Conservation (phyloP, 2,888 invertebrate species). For the Tanytarsus gracilentus region DNA sequence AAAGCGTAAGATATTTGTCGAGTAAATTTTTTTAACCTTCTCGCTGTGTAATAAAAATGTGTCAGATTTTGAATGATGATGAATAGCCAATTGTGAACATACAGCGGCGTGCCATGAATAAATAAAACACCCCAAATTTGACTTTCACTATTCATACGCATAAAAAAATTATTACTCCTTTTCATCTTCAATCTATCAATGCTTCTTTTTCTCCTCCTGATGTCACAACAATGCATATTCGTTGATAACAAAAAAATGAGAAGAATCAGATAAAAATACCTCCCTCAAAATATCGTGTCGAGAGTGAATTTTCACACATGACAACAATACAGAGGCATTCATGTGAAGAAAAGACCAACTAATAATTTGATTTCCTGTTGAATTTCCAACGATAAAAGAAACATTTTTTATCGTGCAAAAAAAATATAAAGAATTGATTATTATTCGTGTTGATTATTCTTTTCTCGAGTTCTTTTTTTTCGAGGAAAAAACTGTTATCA, state of each 20-base stretch:
- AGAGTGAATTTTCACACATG: neutral
- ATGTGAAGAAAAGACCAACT: conserved; percentile 8
- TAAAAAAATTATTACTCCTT: neutral
- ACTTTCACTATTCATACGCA: neutral
- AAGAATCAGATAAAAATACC: neutral
- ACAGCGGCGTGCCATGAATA: conserved; percentile 9
- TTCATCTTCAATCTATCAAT: conserved; percentile 2
- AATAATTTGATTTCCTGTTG: conserved; percentile 27
- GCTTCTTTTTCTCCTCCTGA: neutral
- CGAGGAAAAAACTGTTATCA: no score
- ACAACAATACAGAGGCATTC: neutral
- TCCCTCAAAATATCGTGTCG: neutral
- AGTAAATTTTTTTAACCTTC: no score
- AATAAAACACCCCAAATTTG: neutral
- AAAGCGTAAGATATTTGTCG: no score
- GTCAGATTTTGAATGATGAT: neutral
- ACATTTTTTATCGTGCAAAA: neutral
- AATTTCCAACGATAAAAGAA: neutral
- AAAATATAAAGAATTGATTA: conserved; percentile 13
- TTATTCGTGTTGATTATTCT: neutral
- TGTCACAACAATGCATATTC: conserved; percentile 9
- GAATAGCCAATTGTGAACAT: conserved; percentile 19
- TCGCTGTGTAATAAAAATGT: neutral
- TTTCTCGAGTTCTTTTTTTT: neutral
- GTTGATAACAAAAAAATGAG: neutral